Base-by-base conservation (phyloP, 2,797 vertebrate genomes). In the Cossypha caffra region DNA sequence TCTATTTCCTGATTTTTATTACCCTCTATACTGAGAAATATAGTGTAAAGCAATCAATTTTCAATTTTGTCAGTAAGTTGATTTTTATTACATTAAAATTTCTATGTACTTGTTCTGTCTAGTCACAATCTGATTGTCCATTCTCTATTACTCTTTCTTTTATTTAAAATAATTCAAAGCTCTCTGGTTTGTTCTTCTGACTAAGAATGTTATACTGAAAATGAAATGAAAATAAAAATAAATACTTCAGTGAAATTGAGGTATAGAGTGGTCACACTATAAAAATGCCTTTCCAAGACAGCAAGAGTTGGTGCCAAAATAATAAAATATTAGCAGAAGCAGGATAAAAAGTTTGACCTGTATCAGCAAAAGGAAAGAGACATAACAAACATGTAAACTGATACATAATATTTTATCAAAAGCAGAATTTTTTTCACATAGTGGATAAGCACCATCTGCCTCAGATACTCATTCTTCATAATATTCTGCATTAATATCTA, bases 401-500 rank as follows among this genome's bases (percentile, higher is more conserved):
- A 38, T 29, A 50, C 0, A 4, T 18, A 52, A 31, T 77, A 35
- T 58, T 86, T 48, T 33, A 43, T 21, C 13, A 57, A 81, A 59
- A 29, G 8, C 11, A 25, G 3, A 12, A 0, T 16, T 24, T 24
- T 31, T 68, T 57, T 45, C 28, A 13, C 0, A 8, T 9, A 48
- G 6, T 16, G 16, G 9, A 40, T 42, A 50, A 64, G 7, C 3
- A 54, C 9, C 15, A 57, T 20, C 13, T 81, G 8, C 13, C 16
- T 87, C 48, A 77, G 11, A 50, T n/a, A 40, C 3, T 81, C 8
- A 18, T 57, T 69, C 4, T 62, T 66, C 55, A 16, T 42, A 42
- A 38, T 43, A 68, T 28, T 72, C 4, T 64, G 18, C 9, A 31
- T 21, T 28, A 1, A 7, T 58, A 55, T 78, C 7, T 19, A 3